A percentile compares a stretch with the other conserved stretches of the same genome.
Conservation (phyloP, 2,797 vertebrate species). For the Falco novaeseelandiae region DNA sequence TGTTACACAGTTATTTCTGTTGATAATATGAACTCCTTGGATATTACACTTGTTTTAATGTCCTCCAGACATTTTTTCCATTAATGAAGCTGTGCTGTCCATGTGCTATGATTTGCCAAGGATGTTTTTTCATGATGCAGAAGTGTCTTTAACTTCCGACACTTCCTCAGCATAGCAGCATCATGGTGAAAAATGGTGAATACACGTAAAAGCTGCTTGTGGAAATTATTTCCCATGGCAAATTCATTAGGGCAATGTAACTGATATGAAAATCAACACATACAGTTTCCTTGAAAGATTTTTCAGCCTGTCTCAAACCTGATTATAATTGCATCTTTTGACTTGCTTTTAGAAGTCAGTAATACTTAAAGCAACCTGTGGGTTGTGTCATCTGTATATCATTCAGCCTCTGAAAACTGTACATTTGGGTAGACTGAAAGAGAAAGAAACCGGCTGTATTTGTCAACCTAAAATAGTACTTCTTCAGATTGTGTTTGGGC, state of each 20-base stretch:
- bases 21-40: neutral
- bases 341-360: neutral
- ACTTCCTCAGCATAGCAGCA: neutral
- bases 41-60: neutral
- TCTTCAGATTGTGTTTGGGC: neutral
- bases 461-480: neutral
- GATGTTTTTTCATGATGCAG: neutral
- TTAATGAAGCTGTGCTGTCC: neutral
- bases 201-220: neutral
- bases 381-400: neutral
- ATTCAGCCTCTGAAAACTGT: neutral
- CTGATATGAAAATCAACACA: neutral
- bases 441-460: neutral
- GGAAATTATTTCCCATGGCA: neutral
- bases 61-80: neutral
- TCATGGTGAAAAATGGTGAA: neutral
- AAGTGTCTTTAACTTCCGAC: neutral
- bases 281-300: neutral
- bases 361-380: neutral
- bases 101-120: neutral
- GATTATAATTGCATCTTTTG: neutral
- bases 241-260: neutral
- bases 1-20: neutral
- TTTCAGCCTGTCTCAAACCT: neutral
- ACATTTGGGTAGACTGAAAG: neutral